Conservation (phyloP, 2,113 vertebrate species). For the Lepisosteus osseus region DNA sequence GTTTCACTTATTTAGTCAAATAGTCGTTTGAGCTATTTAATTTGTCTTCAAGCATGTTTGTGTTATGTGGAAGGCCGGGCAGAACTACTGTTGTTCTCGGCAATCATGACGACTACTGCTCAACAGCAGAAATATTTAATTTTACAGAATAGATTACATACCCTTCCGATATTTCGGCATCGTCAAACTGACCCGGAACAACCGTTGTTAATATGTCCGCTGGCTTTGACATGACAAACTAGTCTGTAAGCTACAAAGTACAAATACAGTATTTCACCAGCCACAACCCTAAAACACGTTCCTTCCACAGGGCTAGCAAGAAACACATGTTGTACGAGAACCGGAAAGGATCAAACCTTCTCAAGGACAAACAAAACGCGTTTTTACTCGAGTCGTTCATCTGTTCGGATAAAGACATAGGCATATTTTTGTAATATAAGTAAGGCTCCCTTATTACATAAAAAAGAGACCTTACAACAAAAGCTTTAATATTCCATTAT, state of each 20-base stretch:
- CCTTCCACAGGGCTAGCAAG: neutral
- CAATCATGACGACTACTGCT: too few relatives aligned
- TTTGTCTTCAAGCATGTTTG: too few relatives aligned
- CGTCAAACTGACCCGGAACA: constrained; percentile 48
- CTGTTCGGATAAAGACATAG: neutral
- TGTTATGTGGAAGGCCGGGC: too few relatives aligned
- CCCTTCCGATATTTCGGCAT: constrained; percentile 39
- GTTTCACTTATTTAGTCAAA: too few relatives aligned
- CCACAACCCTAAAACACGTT: neutral
- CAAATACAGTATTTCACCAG: neutral
- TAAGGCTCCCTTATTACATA: too few relatives aligned
- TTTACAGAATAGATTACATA: constrained; percentile 10
- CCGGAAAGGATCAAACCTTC: constrained; percentile 5
- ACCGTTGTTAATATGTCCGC: neutral
- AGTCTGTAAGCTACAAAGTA: neutral
- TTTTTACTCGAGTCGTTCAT: neutral
- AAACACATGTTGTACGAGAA: constrained; percentile 27
- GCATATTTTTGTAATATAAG: too few relatives aligned
- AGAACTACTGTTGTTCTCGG: too few relatives aligned
- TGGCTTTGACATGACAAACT: constrained; percentile 20
- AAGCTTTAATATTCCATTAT: neutral
- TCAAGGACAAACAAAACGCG: neutral
- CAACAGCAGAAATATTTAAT: neutral
- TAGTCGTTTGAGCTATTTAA: too few relatives aligned
- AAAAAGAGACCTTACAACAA: neutral